Percentiles rank a stretch among this genome's conserved stretches.
These are phyloP conservation scores for Xestobium rufovillosum DNA, from an alignment of 2,888 invertebrate species.

Conservation along the genomic window DNA sequence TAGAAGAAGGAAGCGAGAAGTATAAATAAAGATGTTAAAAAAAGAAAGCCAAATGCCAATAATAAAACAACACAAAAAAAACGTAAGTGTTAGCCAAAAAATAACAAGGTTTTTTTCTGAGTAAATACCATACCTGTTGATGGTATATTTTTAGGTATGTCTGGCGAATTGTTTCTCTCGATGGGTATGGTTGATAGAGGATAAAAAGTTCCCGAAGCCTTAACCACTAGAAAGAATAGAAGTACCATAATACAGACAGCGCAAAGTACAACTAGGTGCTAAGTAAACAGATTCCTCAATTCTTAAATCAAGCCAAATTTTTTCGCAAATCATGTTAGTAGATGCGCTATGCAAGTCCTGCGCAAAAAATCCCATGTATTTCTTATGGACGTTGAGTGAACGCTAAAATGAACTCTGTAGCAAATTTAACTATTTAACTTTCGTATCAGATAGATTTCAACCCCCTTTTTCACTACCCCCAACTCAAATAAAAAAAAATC, in stretches of 20 bases:
- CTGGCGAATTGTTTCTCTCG: conserved; percentile 49
- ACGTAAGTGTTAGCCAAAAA: conserved; percentile 1
- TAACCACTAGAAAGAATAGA: conserved; percentile 68
- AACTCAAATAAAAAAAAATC: no score
- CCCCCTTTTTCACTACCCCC: no score
- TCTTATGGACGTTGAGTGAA: no score
- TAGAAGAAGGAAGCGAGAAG: conserved; percentile 6
- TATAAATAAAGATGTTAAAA: conserved; percentile 3
- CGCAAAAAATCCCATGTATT: no score
- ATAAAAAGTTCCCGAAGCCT: conserved; percentile 88
- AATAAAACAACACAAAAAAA: conserved; percentile 4
- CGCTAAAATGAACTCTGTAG: no score
- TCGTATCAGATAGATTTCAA: no score
- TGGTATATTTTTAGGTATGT: conserved; percentile 49
- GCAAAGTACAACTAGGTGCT: conserved; percentile 22
- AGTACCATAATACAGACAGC: conserved; percentile 29
- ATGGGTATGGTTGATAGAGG: conserved; percentile 61
- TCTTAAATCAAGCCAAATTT: no score
- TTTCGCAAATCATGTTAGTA: no score
- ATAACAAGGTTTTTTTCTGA: no score
- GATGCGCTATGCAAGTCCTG: no score
- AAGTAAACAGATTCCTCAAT: no score
- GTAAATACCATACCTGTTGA: conserved; percentile 50
- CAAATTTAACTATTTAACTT: no score
- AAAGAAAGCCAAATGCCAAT: conserved; percentile 4